These are phyloP conservation scores for Aspidiotus rigidus DNA, from an alignment of 2,888 invertebrate species.

Conservation along the genomic window DNA sequence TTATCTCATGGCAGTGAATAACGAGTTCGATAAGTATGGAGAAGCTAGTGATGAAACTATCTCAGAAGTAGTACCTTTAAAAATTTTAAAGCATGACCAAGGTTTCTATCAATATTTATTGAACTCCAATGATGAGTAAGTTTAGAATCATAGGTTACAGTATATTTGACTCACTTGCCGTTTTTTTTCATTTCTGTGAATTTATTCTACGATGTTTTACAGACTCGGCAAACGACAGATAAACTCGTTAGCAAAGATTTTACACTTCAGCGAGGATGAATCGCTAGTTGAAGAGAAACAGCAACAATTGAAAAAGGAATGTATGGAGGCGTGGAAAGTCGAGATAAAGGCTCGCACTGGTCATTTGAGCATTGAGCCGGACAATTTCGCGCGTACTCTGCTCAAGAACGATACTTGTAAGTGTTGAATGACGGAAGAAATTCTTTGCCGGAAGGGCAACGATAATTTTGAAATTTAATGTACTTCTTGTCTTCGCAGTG, in stretches of 20 bases:
- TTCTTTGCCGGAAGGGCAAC: background rate
- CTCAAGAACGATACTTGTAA: conserved; percentile 16
- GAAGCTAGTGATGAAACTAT: conserved; percentile 49
- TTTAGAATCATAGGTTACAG: conserved; percentile 7
- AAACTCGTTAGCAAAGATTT: conserved; percentile 67
- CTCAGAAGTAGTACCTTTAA: conserved; percentile 61
- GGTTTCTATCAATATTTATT: conserved; percentile 68
- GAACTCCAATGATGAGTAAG: conserved; percentile 66
- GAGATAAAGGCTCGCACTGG: conserved; percentile 41
- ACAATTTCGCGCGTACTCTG: conserved; percentile 11
- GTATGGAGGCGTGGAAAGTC: conserved; percentile 67
- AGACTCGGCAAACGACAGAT: conserved; percentile 65
- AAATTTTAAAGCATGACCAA: conserved; percentile 57
- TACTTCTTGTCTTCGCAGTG: conserved; percentile 23
- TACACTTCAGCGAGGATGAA: conserved; percentile 66
- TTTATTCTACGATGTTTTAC: conserved; percentile 39
- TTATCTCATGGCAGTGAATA: conserved; percentile 56
- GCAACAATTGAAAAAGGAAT: conserved; percentile 66
- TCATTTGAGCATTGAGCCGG: conserved; percentile 27
- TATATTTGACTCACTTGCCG: no score
- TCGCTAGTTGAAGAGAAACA: conserved; percentile 56
- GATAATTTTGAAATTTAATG: background rate
- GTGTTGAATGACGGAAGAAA: conserved; percentile 2
- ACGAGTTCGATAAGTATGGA: conserved; percentile 36
- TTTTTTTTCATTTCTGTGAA: background rate